These are phyloP conservation scores for Chitala chitala DNA, from an alignment of 2,113 vertebrate species.

Conservation along the genomic window DNA sequence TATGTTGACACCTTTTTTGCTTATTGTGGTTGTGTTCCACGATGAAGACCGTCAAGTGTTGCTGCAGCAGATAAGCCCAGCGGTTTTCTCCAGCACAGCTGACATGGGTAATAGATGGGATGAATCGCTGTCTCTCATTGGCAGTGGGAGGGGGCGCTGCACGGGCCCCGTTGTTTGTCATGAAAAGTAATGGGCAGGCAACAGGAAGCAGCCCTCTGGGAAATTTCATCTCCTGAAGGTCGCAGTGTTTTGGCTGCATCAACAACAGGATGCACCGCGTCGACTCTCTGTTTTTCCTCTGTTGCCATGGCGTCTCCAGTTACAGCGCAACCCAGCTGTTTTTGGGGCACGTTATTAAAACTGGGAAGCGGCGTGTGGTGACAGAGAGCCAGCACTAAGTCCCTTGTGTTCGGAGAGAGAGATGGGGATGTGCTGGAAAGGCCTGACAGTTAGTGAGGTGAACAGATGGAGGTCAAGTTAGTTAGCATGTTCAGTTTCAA, in stretches of 20 bases:
- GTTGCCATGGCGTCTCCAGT: neutral
- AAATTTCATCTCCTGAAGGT: slow-evolving; percentile 19
- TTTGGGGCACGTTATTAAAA: neutral
- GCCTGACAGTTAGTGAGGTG: no score
- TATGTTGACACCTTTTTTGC: no score
- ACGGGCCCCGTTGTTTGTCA: neutral
- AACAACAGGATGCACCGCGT: slow-evolving; percentile 28
- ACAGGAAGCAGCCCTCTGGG: slow-evolving; percentile 21
- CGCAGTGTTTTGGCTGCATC: neutral
- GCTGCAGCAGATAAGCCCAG: neutral
- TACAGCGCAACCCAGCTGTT: neutral
- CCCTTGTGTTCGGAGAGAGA: no score
- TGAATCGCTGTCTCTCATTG: neutral
- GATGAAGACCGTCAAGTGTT: neutral
- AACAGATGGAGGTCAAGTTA: no score
- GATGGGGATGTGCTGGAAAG: no score
- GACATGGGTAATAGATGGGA: neutral
- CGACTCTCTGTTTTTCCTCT: neutral
- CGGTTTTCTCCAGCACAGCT: neutral
- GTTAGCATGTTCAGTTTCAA: no score
- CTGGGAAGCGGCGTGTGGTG: neutral
- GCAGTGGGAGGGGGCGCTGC: neutral
- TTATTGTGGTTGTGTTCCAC: no score
- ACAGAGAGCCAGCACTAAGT: no score
- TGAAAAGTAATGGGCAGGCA: slow-evolving; percentile 1